Evolutionary conservation across 1,140 invertebrate genomes (phyloP).

Genomic region (Mizuhopecten yessoensis): DNA sequence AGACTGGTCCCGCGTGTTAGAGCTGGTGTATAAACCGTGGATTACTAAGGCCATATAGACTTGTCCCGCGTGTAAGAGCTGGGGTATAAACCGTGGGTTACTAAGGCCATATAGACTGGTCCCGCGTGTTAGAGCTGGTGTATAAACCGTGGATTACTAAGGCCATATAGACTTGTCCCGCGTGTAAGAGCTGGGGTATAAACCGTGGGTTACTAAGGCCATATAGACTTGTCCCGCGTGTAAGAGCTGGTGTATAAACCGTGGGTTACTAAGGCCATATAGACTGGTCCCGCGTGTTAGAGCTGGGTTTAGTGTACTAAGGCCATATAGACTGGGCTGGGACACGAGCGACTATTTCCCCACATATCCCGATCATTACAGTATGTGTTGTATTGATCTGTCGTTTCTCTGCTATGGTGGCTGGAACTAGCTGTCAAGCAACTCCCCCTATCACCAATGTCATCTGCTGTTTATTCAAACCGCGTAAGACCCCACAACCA

Average conservation of each 20-base stretch:
- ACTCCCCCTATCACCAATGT: not conserved
- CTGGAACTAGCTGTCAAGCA: slow-evolving; percentile 3
- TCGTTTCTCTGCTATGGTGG: not conserved
- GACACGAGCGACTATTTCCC: not conserved
- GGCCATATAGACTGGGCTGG: not conserved
- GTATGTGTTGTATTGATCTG: not conserved
- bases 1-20: not conserved
- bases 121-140: not conserved
- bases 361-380: slow-evolving; percentile 19
- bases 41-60: not conserved
- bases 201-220: not conserved
- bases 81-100: not conserved
- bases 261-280: not conserved
- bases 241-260: not conserved
- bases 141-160: not conserved
- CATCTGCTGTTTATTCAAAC: not conserved
- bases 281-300: not conserved
- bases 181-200: not conserved
- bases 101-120: not conserved
- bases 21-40: not conserved
- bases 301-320: not conserved
- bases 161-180: not conserved
- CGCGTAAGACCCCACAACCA: not conserved
- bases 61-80: not conserved
- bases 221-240: not conserved